phyloP scores from a whole-genome alignment of 2,888 invertebrate species.

The Opisthograptis luteolata region DNA sequence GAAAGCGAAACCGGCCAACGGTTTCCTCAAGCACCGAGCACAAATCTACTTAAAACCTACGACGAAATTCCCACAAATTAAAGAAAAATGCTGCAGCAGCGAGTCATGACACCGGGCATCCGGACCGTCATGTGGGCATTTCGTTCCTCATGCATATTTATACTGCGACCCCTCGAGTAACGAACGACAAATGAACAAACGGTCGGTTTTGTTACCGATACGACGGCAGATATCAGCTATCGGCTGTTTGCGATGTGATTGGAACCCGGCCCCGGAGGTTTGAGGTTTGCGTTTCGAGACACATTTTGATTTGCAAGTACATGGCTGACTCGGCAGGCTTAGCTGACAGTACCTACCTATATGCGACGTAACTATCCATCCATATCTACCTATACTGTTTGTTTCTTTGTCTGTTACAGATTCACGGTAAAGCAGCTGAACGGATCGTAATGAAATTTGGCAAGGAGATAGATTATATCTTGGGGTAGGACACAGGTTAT shows the following conservation, averaged over 20 bases:
- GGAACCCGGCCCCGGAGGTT: constrained; percentile 12
- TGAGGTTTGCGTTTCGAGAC: constrained; percentile 4
- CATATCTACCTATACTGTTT: too few species aligned
- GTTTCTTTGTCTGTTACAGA: too few species aligned
- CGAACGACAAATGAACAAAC: constrained; percentile 50
- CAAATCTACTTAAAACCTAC: background rate
- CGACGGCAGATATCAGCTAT: constrained; percentile 31
- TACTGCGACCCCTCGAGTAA: constrained; percentile 46
- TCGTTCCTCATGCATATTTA: constrained; percentile 64
- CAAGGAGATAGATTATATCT: too few species aligned
- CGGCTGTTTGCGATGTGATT: constrained; percentile 29
- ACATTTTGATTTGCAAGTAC: constrained; percentile 18
- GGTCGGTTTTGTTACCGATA: constrained; percentile 45
- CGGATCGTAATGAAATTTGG: too few species aligned
- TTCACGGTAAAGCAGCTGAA: too few species aligned
- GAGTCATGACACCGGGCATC: constrained; percentile 30
- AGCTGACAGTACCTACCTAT: background rate
- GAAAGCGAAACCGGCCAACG: background rate
- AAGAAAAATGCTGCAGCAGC: constrained; percentile 30
- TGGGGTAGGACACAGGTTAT: too few species aligned
- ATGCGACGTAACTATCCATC: too few species aligned
- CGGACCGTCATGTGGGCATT: constrained; percentile 54
- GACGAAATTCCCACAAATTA: constrained; percentile 28
- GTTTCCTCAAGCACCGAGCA: constrained; percentile 2
- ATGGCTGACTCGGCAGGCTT: constrained; percentile 11